Conservation (phyloP, 2,113 vertebrate species). For the Loxodonta africana region DNA sequence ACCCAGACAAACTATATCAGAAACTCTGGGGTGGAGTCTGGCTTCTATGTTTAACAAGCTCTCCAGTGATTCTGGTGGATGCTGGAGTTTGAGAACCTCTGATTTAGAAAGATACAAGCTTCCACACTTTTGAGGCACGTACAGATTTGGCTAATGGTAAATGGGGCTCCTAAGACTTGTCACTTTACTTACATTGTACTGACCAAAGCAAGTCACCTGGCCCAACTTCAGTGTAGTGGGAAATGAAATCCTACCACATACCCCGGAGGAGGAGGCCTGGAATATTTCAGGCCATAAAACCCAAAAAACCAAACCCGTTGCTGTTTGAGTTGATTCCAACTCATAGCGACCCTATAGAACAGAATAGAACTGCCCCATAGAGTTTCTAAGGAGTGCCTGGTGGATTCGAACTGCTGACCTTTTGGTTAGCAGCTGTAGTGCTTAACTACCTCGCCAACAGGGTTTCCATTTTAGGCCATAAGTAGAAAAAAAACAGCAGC, state of each 20-base stretch:
- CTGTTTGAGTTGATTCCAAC: too few relatives aligned
- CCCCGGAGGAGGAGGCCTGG: not conserved
- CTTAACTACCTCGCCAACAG: too few relatives aligned
- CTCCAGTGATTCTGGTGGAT: not conserved
- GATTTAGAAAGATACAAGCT: not conserved
- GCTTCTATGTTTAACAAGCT: not conserved
- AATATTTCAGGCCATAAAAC: not conserved
- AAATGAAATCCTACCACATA: too few relatives aligned
- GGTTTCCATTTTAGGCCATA: not conserved
- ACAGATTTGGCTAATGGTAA: too few relatives aligned
- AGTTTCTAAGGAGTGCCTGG: too few relatives aligned
- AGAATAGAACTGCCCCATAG: too few relatives aligned
- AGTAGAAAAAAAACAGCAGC: not conserved
- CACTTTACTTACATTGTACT: not conserved
- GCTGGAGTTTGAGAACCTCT: not conserved
- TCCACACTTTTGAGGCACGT: not conserved
- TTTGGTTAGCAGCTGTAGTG: too few relatives aligned
- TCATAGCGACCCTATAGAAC: too few relatives aligned
- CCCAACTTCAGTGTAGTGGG: not conserved
- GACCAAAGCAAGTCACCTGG: not conserved
- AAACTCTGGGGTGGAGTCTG: not conserved
- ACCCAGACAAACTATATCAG: not conserved
- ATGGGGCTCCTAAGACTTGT: not conserved
- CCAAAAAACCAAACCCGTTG: too few relatives aligned
- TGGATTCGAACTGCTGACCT: too few relatives aligned